Base-by-base conservation (phyloP, 1,140 invertebrate genomes). In the Drusus annulatus region DNA sequence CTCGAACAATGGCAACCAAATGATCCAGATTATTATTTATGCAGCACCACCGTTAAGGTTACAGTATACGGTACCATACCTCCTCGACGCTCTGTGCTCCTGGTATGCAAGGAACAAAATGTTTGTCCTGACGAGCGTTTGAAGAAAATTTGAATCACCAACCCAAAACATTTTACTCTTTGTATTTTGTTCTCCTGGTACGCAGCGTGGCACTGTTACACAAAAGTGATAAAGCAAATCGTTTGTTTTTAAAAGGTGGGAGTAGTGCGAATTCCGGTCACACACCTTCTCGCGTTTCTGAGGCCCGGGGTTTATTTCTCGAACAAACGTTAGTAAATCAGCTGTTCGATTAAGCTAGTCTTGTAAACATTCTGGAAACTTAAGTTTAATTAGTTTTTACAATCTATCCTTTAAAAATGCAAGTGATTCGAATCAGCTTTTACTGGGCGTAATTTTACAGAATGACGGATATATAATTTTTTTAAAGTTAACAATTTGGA, bases 51-150 rank as follows among this genome's bases (percentile, higher is more conserved):
- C n/a, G 21, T 62, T 62, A 28, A 36, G 8, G 31, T 36, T 36
- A 36, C 31, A 36, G 31, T 36, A 36, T 7, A 7, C 5, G 5
- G 17, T 16, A 50, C 21, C 23, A 17, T n/a, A n/a, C n/a, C 69
- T 73, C 69, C 51, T 21, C 51, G 45, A 10, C 5, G 17, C 56
- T 73, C n/a, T 73, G 45, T 10, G 3, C 45, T 56, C 69, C 69
- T 73, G 21, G 69, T 52, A 28, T 3, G 23, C 13, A 73, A 73
- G 69, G 69, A 73, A 73, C 51, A 54, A 73, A 73, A 25, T 56
- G 23, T 73, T 73, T 56, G 56, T 73, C 51, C 69, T 73, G 69
- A 54, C 52, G 69, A 73, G 52, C 51, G 69, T 73, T 52, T 54
- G 51, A 73, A 73, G 52, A 50, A 73, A 54, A 54, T 73, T 69